These are phyloP conservation scores for Eumerus sabulonum DNA, from an alignment of 2,888 invertebrate species.

Conservation along the genomic window DNA sequence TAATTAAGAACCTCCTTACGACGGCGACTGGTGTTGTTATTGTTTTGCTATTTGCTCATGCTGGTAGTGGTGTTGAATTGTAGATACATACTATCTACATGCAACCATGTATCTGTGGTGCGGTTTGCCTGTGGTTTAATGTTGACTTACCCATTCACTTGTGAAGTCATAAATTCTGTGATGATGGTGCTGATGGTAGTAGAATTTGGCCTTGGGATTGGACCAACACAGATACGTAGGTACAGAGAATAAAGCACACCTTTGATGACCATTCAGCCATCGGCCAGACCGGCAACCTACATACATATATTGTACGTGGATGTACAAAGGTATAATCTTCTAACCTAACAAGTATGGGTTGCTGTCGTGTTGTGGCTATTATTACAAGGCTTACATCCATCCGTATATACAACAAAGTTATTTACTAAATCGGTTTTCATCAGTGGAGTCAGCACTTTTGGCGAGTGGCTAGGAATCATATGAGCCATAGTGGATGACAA, in stretches of 20 bases:
- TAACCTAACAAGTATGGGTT: background rate
- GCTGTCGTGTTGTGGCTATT: background rate
- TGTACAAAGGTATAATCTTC: constrained; percentile 2
- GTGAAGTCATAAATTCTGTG: constrained; percentile 38
- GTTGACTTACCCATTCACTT: constrained; percentile 27
- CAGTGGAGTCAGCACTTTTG: constrained; percentile 2
- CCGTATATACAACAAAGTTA: background rate
- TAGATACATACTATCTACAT: too few relatives aligned
- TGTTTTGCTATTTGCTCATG: too few relatives aligned
- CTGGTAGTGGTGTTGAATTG: too few relatives aligned
- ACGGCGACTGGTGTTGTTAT: too few relatives aligned
- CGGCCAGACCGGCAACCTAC: constrained; percentile 28
- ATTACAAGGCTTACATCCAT: constrained; percentile 22
- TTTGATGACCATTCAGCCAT: constrained; percentile 32
- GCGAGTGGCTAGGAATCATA: background rate
- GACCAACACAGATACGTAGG: constrained; percentile 33
- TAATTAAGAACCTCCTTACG: constrained; percentile 24
- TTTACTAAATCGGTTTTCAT: background rate
- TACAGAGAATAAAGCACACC: constrained; percentile 28
- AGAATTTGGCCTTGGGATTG: constrained; percentile 41
- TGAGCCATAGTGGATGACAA: too few relatives aligned
- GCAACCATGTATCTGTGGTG: too few relatives aligned
- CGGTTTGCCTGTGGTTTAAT: too few relatives aligned
- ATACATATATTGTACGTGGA: constrained; percentile 36
- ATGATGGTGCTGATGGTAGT: constrained; percentile 23